Conservation (phyloP, 2,888 invertebrate species). For the Xiphydria camelus region DNA sequence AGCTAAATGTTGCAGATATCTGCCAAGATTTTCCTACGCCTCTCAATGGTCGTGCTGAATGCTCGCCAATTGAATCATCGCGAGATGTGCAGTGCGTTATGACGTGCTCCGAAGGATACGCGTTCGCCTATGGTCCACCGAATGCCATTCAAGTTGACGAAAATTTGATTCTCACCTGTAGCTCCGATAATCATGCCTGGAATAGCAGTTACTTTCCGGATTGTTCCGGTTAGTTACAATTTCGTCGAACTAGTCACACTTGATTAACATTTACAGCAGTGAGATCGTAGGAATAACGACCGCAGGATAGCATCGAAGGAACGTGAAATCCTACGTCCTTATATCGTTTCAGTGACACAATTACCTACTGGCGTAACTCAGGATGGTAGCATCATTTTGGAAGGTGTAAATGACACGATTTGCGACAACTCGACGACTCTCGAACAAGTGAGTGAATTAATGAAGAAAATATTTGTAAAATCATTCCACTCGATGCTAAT, state of each 20-base stretch:
- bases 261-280: too few relatives aligned
- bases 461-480: constrained; percentile 5
- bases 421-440: constrained; percentile 58
- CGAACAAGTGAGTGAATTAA: constrained; percentile 44
- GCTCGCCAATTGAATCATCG: constrained; percentile 52
- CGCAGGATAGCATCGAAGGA: too few relatives aligned
- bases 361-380: constrained; percentile 60
- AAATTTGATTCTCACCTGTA: constrained; percentile 42
- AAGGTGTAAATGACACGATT: constrained; percentile 47
- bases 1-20: constrained; percentile 40
- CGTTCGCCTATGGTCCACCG: constrained; percentile 59
- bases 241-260: neutral
- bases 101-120: constrained; percentile 66
- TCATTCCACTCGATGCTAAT: neutral
- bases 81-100: constrained; percentile 61
- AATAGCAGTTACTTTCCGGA: constrained; percentile 57
- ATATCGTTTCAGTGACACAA: constrained; percentile 54
- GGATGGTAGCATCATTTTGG: constrained; percentile 58
- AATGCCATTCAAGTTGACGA: constrained; percentile 33
- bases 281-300: too few relatives aligned
- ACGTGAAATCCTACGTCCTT: constrained; percentile 4
- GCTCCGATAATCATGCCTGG: constrained; percentile 28
- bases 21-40: constrained; percentile 60
- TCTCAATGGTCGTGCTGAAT: constrained; percentile 59
- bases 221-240: constrained; percentile 59